phyloP scores from a whole-genome alignment of 2,888 invertebrate species.

The Chloroclysta siterata region DNA sequence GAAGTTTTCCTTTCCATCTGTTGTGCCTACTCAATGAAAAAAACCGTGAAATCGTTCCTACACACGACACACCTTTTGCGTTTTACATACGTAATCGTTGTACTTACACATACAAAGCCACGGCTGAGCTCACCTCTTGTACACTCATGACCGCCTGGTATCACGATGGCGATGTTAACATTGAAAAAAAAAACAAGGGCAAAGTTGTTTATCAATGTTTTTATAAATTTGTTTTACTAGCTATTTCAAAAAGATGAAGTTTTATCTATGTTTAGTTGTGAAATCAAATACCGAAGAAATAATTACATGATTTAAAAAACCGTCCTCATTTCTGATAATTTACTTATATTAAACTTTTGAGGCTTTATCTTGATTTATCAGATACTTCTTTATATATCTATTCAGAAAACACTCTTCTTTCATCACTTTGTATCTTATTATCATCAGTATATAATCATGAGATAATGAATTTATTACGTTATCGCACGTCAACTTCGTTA shows the following conservation, averaged over 20 bases:
- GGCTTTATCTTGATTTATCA: background rate
- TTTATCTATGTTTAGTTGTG: too few relatives aligned
- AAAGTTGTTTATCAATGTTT: background rate
- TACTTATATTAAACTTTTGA: too few relatives aligned
- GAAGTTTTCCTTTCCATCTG: background rate
- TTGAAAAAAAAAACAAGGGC: constrained; percentile 43
- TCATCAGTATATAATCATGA: constrained; percentile 10
- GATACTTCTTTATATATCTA: background rate
- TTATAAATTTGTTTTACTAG: background rate
- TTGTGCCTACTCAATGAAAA: constrained; percentile 3
- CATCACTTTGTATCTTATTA: constrained; percentile 7
- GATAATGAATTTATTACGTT: constrained; percentile 23
- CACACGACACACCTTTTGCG: constrained; percentile 2
- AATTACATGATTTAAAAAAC: too few relatives aligned
- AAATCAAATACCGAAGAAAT: too few relatives aligned
- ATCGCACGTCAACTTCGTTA: background rate
- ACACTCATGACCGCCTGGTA: constrained; percentile 42
- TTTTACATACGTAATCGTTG: constrained; percentile 18
- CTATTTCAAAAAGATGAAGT: too few relatives aligned
- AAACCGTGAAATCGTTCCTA: constrained; percentile 7
- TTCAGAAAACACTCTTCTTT: background rate
- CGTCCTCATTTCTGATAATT: too few relatives aligned
- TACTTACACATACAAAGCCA: constrained; percentile 1
- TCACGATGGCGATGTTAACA: constrained; percentile 37
- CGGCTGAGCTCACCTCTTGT: constrained; percentile 23